Evolutionary conservation across 2,797 vertebrate species (phyloP), one percentile per base, ranked within the genome.

Genomic region (Setipinna tenuifilis): DNA sequence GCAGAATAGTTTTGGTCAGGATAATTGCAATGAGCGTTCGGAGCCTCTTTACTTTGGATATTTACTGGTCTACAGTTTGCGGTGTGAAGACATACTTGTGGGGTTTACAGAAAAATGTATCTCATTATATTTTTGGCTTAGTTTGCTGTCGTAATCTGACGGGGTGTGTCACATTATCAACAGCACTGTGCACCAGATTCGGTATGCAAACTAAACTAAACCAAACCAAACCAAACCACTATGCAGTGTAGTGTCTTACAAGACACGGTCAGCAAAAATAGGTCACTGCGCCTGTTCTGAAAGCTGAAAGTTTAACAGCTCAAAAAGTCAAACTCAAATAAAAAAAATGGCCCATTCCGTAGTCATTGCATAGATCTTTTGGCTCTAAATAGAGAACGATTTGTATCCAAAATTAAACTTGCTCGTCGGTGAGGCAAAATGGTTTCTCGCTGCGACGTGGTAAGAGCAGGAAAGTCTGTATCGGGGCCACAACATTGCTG

Each of bases 161-260:
- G 91, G 91, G 88, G 91, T 92, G 91, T 89, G 82, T 86, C 87
- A 87, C 89, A 90, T 91, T 85, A 90, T 59, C 80, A 59, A 80
- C 68, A 71, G 83, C 48, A 12, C 41, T 91, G 25, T 86, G 88
- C 86, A 87, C 87, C 90, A 92, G 82, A 91, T 91, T 91, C 87
- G 90, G 88, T 75, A 86, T 85, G 89, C 85, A 89, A 17, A 17
- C 25, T 35, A 35, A 78, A 78, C 71, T 21, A 25, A 71, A 17
- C 6, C 35, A 44, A 17, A 17, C 25, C 17, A 35, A 78, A 78
- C 71, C 7, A 25, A 71, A 17, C 6, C 35, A 44, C 17, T 44
- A 78, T 44, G 31, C 28, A 75, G 68, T 35, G 35, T 11, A 78
- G 35, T 44, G 16, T 44, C 31, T 19, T 59, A 59, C 17, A 19